Evolutionary conservation across 2,797 vertebrate species (phyloP).

Genomic region (Setipinna tenuifilis): DNA sequence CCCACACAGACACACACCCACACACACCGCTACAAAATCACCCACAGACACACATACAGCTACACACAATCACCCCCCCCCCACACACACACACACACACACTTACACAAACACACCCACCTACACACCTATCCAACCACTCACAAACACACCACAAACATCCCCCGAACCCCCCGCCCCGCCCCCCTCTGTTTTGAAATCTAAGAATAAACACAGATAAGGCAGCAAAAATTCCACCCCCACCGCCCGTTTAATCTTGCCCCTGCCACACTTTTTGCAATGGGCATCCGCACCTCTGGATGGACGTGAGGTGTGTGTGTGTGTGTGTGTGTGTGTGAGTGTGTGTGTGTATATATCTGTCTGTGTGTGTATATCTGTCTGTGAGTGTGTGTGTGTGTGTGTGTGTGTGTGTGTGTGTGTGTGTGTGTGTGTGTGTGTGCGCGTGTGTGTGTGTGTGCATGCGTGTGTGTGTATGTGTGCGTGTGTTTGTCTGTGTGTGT

Average conservation of each 20-base stretch:
- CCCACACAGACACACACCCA: too few relatives aligned
- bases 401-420: slow-evolving; percentile 30
- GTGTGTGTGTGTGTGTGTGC: slow-evolving; percentile 25
- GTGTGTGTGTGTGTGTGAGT: slow-evolving; percentile 31
- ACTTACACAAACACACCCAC: not conserved
- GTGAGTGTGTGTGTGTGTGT: slow-evolving; percentile 25
- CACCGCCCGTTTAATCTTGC: slow-evolving; percentile 49
- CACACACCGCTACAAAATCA: not conserved
- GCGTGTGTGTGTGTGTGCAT: not conserved
- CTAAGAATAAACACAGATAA: slow-evolving; percentile 70
- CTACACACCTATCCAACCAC: not conserved
- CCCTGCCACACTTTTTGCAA: slow-evolving; percentile 40
- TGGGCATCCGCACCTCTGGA: slow-evolving; percentile 40
- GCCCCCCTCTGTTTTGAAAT: slow-evolving; percentile 60
- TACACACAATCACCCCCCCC: not conserved
- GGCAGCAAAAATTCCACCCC: slow-evolving; percentile 52
- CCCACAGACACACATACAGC: not conserved
- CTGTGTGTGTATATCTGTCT: not conserved
- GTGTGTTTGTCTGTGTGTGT: too few relatives aligned
- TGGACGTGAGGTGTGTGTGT: not conserved
- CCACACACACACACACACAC: not conserved
- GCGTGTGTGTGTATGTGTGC: not conserved
- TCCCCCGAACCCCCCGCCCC: not conserved
- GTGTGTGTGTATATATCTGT: slow-evolving; percentile 16
- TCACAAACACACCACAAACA: slow-evolving; percentile 5